Percentiles rank a stretch among this genome's conserved stretches.
Conservation (phyloP, 2,113 vertebrate species). For the Indicator indicator region DNA sequence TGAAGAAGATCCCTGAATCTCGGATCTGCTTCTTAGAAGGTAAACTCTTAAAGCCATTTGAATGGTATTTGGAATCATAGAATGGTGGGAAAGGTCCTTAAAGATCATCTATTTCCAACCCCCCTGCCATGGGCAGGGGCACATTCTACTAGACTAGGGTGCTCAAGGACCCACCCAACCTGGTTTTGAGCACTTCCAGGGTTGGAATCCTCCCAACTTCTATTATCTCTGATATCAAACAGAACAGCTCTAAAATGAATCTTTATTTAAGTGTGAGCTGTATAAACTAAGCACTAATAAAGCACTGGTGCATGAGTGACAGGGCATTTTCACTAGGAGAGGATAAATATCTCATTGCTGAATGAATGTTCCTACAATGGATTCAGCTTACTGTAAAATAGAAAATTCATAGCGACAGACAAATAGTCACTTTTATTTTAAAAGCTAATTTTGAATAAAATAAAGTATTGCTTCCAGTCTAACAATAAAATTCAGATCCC, state of each 20-base stretch:
- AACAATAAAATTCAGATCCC: background rate
- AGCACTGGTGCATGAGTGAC: background rate
- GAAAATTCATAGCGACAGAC: background rate
- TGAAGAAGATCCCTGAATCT: constrained; percentile 83
- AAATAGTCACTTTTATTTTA: background rate
- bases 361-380: background rate
- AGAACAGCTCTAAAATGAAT: no score
- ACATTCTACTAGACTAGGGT: no score
- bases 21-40: constrained; percentile 84
- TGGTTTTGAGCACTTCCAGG: no score
- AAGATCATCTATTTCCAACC: no score
- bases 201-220: no score
- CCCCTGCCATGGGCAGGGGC: no score
- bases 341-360: background rate
- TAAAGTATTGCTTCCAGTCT: background rate
- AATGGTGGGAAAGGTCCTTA: no score
- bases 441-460: background rate
- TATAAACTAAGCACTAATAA: background rate
- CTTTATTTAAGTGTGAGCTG: background rate
- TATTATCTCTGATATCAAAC: no score
- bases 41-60: constrained; percentile 14
- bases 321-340: background rate
- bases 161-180: no score
- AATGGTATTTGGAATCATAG: background rate
- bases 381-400: background rate